Evolutionary conservation across 2,888 invertebrate genomes (phyloP).

Genomic region (Polyploca ridens): DNA sequence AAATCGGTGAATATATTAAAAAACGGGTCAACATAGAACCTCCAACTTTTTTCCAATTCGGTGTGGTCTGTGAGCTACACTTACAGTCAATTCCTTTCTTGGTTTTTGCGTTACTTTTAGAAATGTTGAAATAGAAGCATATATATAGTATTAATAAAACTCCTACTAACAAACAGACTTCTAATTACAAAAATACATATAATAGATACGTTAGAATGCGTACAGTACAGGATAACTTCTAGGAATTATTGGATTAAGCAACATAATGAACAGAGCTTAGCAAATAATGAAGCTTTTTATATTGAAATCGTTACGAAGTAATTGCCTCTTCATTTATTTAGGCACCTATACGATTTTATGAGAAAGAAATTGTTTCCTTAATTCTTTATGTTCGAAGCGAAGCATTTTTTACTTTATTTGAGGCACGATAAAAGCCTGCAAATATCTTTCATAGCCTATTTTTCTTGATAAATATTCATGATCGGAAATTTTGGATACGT

Average conservation of each 20-base stretch:
- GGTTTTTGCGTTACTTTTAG: no score
- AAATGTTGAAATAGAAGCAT: no score
- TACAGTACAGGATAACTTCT: conserved; percentile 15
- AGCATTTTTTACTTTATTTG: conserved; percentile 6
- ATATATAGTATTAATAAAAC: no score
- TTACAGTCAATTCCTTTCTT: no score
- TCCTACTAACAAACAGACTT: conserved; percentile 9
- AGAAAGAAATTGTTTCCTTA: conserved; percentile 29
- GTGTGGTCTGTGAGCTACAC: no score
- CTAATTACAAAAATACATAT: background rate
- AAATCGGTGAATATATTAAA: no score
- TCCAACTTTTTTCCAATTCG: no score
- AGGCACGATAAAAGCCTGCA: conserved; percentile 24
- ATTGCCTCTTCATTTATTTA: conserved; percentile 1
- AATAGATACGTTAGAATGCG: background rate
- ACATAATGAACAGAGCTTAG: conserved; percentile 29
- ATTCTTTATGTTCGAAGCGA: conserved; percentile 18
- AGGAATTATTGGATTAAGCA: conserved; percentile 25
- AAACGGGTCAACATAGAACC: no score
- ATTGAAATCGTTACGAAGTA: conserved; percentile 33
- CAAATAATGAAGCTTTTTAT: conserved; percentile 31
- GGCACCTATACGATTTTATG: conserved; percentile 23
- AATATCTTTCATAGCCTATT: conserved; percentile 23
- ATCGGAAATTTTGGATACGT: background rate
- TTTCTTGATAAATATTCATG: conserved; percentile 38